These are phyloP conservation scores for Chaetophractus vellerosus DNA, from an alignment of 2,797 vertebrate genomes.

Conservation along the genomic window DNA sequence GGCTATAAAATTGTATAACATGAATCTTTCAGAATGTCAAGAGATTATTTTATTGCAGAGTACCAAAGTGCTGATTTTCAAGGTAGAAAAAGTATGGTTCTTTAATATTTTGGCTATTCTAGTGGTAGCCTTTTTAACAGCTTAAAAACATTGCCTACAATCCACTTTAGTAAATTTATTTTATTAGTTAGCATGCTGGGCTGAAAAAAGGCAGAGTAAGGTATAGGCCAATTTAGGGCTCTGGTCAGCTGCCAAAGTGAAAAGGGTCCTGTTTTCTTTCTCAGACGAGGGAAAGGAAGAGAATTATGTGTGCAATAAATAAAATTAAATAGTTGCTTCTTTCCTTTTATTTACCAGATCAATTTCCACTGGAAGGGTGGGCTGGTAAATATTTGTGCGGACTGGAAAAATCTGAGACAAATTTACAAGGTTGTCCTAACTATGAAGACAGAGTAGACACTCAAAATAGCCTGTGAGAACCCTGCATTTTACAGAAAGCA, in stretches of 20 bases:
- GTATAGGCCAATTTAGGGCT: background rate
- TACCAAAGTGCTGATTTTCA: background rate
- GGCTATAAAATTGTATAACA: background rate
- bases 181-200: background rate
- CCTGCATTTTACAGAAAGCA: background rate
- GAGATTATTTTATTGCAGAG: constrained; percentile 13
- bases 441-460: background rate
- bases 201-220: background rate
- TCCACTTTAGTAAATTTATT: constrained; percentile 47
- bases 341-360: constrained; percentile 40
- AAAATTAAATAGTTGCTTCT: constrained; percentile 31
- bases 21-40: too few relatives aligned
- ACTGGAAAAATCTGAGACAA: constrained; percentile 51
- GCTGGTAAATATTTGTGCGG: constrained; percentile 3
- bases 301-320: background rate
- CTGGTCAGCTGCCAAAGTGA: background rate
- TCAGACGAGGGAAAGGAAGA: background rate
- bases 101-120: background rate
- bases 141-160: background rate
- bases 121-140: background rate
- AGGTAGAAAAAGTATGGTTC: background rate
- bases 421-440: constrained; percentile 26
- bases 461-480: constrained; percentile 20
- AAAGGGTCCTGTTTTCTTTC: constrained; percentile 13
- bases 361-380: background rate